phyloP scores from a whole-genome alignment of 2,113 vertebrate species.

The Microcebus murinus region DNA sequence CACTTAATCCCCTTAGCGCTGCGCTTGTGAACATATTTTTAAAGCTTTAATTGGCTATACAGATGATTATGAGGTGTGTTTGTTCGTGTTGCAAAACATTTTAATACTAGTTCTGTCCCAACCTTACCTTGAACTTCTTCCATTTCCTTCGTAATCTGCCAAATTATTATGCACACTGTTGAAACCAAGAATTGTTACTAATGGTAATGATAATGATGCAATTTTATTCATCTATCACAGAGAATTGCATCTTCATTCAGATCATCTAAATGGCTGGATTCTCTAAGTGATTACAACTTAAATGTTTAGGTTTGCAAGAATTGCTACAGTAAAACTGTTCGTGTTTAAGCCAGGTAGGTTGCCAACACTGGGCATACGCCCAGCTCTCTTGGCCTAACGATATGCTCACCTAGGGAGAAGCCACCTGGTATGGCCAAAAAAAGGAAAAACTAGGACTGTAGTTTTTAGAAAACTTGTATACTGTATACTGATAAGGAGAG shows the following conservation, averaged over 20 bases:
- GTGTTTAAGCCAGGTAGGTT: neutral
- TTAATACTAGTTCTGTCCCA: constrained; percentile 5
- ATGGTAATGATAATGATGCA: neutral
- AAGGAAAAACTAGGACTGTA: neutral
- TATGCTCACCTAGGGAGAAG: constrained; percentile 26
- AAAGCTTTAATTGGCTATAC: neutral
- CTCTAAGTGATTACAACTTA: constrained; percentile 8
- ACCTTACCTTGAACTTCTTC: constrained; percentile 38
- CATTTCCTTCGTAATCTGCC: constrained; percentile 38
- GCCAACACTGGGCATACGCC: constrained; percentile 8
- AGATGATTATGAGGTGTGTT: constrained; percentile 29
- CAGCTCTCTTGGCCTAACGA: neutral
- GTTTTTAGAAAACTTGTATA: constrained; percentile 14
- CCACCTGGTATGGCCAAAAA: neutral
- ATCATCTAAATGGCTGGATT: constrained; percentile 22
- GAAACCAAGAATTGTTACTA: constrained; percentile 39
- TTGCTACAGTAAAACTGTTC: neutral
- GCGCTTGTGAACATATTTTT: neutral
- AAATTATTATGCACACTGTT: neutral
- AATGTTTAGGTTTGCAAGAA: constrained; percentile 51
- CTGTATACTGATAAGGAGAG: neutral
- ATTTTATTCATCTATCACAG: constrained; percentile 36
- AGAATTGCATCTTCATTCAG: constrained; percentile 40
- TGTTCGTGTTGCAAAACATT: constrained; percentile 45
- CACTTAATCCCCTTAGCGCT: constrained; percentile 13